These are phyloP conservation scores for Vannuccia rotundouncinata DNA, from an alignment of 2,888 invertebrate species.

Conservation along the genomic window DNA sequence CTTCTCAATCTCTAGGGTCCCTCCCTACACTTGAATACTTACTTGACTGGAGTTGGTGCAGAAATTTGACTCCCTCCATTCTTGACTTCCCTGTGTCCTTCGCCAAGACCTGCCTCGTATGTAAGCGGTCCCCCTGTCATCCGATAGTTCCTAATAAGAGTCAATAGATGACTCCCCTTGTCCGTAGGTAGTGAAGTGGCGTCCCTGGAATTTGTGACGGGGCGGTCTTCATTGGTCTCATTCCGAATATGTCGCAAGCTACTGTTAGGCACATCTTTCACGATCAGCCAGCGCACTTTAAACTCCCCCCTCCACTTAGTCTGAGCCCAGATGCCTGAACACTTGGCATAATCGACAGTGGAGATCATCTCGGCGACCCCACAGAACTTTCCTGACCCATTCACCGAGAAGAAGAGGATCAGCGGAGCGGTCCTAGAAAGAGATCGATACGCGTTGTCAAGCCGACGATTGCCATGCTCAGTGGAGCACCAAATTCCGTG, in stretches of 20 bases:
- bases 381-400: constrained; percentile 94
- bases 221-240: constrained; percentile 97
- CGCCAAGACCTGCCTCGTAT: not conserved
- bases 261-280: constrained; percentile 66
- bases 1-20: no score
- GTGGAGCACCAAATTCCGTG: constrained; percentile 99
- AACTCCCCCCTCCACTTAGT: constrained; percentile 98
- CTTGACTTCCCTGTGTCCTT: not conserved
- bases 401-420: constrained; percentile 87
- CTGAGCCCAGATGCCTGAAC: constrained; percentile 92
- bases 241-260: constrained; percentile 85
- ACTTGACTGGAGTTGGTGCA: not conserved
- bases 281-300: constrained; percentile 95
- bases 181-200: constrained; percentile 92
- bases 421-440: constrained; percentile 67
- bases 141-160: constrained; percentile 69
- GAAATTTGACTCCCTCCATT: not conserved
- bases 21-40: no score
- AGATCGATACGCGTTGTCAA: constrained; percentile 78
- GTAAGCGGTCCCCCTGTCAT: not conserved
- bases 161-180: constrained; percentile 81
- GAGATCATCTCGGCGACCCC: constrained; percentile 97
- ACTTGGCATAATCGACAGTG: constrained; percentile 83
- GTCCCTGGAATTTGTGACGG: constrained; percentile 93
- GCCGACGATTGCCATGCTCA: constrained; percentile 88